Percentiles rank a stretch among this genome's conserved stretches.
Conservation (phyloP, 2,113 vertebrate species). For the Xiphias gladius region DNA sequence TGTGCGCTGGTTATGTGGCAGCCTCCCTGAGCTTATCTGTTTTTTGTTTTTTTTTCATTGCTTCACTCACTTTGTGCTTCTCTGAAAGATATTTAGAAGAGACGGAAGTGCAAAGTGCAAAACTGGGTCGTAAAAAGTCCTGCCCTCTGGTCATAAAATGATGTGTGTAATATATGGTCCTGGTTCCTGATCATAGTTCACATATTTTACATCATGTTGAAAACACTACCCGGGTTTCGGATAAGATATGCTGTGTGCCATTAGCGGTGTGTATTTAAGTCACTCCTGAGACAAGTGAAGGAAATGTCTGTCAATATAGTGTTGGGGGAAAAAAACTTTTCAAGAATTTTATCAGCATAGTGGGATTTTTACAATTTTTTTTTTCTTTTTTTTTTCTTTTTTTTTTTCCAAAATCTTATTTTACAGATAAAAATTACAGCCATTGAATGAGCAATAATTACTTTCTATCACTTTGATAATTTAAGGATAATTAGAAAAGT, state of each 20-base stretch:
- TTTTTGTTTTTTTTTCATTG: slow-evolving; percentile 55
- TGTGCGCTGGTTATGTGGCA: slow-evolving; percentile 64
- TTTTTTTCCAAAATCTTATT: not conserved
- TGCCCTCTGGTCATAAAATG: slow-evolving; percentile 36
- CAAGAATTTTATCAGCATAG: not conserved
- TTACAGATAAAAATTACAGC: not conserved
- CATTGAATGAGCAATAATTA: not conserved
- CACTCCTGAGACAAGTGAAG: not conserved
- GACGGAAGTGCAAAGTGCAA: slow-evolving; percentile 60
- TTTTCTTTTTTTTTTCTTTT: too few relatives aligned
- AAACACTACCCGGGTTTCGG: slow-evolving; percentile 18
- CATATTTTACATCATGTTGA: slow-evolving; percentile 45
- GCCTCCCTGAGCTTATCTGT: slow-evolving; percentile 68
- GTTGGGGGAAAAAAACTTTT: not conserved
- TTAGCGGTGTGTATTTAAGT: slow-evolving; percentile 44
- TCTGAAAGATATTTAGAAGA: slow-evolving; percentile 45
- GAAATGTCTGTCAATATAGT: not conserved
- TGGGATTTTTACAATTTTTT: not conserved
- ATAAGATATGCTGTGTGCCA: slow-evolving; percentile 20
- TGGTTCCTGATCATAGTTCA: slow-evolving; percentile 30
- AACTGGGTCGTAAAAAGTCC: slow-evolving; percentile 50
- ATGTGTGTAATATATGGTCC: slow-evolving; percentile 21
- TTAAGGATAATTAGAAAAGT: not conserved
- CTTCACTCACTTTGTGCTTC: slow-evolving; percentile 44
- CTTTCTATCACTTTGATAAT: not conserved